These are phyloP conservation scores for Brachyhypopomus gauderio DNA, from an alignment of 2,113 vertebrate species.

Conservation along the genomic window DNA sequence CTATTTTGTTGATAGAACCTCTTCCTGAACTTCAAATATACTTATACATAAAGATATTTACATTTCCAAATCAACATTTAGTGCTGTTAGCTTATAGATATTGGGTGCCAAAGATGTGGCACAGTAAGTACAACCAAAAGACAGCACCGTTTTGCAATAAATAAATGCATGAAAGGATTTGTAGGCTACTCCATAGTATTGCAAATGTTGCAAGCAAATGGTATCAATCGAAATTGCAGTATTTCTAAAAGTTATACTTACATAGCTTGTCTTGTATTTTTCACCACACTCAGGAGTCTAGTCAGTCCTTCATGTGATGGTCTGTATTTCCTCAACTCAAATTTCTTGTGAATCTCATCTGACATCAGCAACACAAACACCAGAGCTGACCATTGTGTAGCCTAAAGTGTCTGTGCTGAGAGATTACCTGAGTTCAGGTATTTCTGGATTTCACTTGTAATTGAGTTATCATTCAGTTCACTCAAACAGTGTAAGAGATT, in stretches of 20 bases:
- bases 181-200: not conserved
- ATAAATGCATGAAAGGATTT: not conserved
- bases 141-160: no score
- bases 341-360: constrained; percentile 32
- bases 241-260: constrained; percentile 12
- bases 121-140: no score
- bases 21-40: no score
- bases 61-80: no score
- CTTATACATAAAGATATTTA: no score
- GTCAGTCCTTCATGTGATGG: constrained; percentile 38
- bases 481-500: constrained; percentile 38
- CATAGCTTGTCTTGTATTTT: constrained; percentile 29
- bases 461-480: constrained; percentile 31
- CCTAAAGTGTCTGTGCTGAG: not conserved
- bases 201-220: no score
- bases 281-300: constrained; percentile 43
- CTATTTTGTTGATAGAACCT: no score
- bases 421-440: not conserved
- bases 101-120: no score
- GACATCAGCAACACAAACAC: constrained; percentile 28
- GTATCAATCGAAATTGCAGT: not conserved
- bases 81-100: no score
- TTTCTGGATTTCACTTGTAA: constrained; percentile 8
- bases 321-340: constrained; percentile 46
- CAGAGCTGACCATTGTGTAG: constrained; percentile 26